Evolutionary conservation across 30 jellyfish, hydroid and myxozoan genomes (phyloP).

Genomic region (Hydra vulgaris): DNA sequence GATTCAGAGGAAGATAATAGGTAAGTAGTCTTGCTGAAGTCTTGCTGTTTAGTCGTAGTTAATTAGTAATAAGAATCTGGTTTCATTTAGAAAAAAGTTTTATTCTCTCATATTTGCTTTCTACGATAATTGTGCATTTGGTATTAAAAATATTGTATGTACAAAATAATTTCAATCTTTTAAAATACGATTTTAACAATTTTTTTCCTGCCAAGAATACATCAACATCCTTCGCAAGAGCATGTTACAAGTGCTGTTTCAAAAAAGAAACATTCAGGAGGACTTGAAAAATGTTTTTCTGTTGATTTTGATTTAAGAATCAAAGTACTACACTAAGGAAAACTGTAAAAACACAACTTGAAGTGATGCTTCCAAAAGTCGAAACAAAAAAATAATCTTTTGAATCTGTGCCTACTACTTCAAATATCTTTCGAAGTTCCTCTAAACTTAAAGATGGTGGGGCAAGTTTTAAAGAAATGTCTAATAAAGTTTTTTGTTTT

Average conservation of each 20-base stretch:
- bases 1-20: not conserved
- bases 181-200: not conserved
- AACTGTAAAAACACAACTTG: not conserved
- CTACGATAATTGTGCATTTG: not conserved
- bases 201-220: not conserved
- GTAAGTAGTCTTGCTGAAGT: not conserved
- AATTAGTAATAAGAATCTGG: not conserved
- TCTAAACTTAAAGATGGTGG: not conserved
- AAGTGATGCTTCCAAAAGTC: not conserved
- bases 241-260: not conserved
- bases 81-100: too few relatives aligned
- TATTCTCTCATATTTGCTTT: not conserved
- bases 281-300: not conserved
- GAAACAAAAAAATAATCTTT: not conserved
- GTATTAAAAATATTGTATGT: not conserved
- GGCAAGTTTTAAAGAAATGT: not conserved
- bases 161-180: not conserved
- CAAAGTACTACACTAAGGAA: not conserved
- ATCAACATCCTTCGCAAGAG: not conserved
- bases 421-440: not conserved
- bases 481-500: not conserved
- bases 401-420: not conserved
- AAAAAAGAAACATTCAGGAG: not conserved
- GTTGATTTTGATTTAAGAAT: not conserved
- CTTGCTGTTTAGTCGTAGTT: not conserved